A percentile compares a stretch with the other conserved stretches of the same genome.
phyloP scores from a whole-genome alignment of 2,888 invertebrate genomes.

The Microplitis manilae region DNA sequence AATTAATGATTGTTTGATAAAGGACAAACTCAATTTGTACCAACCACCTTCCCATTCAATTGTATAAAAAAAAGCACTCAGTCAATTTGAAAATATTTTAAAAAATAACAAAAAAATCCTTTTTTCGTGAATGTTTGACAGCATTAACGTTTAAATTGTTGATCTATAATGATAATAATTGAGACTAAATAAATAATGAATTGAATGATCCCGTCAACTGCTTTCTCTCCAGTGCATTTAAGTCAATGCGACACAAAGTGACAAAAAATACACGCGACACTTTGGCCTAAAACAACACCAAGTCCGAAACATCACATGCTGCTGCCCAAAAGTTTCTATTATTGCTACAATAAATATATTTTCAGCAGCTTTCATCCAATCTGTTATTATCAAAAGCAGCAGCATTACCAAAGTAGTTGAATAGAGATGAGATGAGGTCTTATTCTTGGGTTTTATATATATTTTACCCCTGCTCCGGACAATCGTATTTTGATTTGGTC shows the following conservation, averaged over 20 bases:
- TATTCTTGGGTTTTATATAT: conserved; percentile 22
- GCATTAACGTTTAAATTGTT: neutral
- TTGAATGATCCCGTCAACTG: neutral
- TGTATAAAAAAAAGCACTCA: neutral
- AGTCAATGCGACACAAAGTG: conserved; percentile 18
- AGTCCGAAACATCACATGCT: neutral
- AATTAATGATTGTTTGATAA: no score
- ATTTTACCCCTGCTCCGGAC: conserved; percentile 47
- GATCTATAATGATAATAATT: conserved; percentile 13
- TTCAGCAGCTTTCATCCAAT: conserved; percentile 23
- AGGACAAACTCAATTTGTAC: no score
- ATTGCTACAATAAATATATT: conserved; percentile 11
- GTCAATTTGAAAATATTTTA: neutral
- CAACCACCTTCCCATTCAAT: neutral
- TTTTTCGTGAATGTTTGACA: neutral
- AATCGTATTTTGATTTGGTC: conserved; percentile 67
- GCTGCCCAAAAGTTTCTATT: neutral
- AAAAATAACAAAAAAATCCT: neutral
- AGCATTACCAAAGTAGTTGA: neutral
- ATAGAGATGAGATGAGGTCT: conserved; percentile 16
- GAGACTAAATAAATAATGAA: neutral
- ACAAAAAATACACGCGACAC: conserved; percentile 13
- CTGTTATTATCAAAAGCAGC: conserved; percentile 25
- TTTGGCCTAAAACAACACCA: conserved; percentile 52
- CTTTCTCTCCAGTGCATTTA: neutral